Base-by-base conservation (phyloP, 2,888 invertebrate genomes). In the Apodemia hepburni region DNA sequence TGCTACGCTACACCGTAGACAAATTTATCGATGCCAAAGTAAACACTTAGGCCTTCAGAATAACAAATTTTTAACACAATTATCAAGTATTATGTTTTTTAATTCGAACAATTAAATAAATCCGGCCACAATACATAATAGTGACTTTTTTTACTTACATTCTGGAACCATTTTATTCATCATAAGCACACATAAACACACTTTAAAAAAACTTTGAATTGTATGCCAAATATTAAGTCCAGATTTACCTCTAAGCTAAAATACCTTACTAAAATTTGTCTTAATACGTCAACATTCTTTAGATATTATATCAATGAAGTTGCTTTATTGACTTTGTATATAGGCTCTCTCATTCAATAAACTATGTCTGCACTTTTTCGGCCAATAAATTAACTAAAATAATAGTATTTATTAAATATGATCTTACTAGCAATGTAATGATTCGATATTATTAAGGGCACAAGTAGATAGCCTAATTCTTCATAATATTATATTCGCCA, bases 391-490 rank as follows among this genome's bases (percentile, higher is more conserved):
- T 45, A 45, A 27, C 54, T 57, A 57, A 27, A 57, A n/a, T 27
- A 29, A 29, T 57, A 47, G 17, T 17, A 54, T 51, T 54, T 27
- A 54, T 6, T 42, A n/a, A 29, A 47, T 29, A 57, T 12, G 29
- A 7, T 29, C 29, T 27, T 27, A 57, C 27, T 54, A 54, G 54
- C 27, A 9, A 15, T 27, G 54, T 54, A 27, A 54, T 18, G 49
- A 51, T 27, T 27, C n/a, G 27, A n/a, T 57, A 27, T n/a, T 27
- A 29, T 57, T 57, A 57, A 57, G 54, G 54, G 54, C 54, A 57
- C 54, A 57, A 57, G n/a, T 57, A 57, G 27, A 29, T 57, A 57
- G 27, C 29, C 12, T 57, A 57, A 57, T 57, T 57, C 7, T 57
- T 27, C 27, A 15, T 22, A 22, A 22, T 8, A 29, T 57, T n/a